Evolutionary conservation across 2,113 vertebrate species (phyloP).

Genomic region (Hoplias malabaricus): DNA sequence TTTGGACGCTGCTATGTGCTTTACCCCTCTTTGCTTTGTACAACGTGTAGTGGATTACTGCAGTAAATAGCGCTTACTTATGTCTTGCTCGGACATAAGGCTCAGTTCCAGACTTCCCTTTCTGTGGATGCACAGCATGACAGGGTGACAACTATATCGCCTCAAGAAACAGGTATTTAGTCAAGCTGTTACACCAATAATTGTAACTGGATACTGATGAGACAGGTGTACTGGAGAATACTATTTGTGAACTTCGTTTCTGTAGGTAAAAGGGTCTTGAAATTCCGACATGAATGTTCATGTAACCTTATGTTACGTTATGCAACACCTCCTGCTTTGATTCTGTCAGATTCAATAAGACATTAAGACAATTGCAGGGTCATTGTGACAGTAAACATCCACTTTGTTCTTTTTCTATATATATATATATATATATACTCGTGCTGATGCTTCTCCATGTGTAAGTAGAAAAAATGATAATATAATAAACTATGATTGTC

Average conservation of each 20-base stretch:
- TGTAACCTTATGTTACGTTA: slow-evolving; percentile 62
- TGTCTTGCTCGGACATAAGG: slow-evolving; percentile 53
- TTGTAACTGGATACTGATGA: neutral
- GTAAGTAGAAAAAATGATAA: slow-evolving; percentile 63
- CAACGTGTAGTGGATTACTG: slow-evolving; percentile 64
- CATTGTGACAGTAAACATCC: neutral
- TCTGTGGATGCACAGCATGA: slow-evolving; percentile 6
- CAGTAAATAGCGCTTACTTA: slow-evolving; percentile 53
- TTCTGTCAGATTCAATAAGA: neutral
- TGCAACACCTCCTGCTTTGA: neutral
- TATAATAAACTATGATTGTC: slow-evolving; percentile 73
- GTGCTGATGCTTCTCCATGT: slow-evolving; percentile 56
- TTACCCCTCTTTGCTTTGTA: slow-evolving; percentile 53
- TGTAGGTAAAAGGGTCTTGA: slow-evolving; percentile 39
- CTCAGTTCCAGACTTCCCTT: neutral
- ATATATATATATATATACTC: slow-evolving; percentile 66
- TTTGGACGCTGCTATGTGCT: slow-evolving; percentile 48
- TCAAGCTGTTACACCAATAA: neutral
- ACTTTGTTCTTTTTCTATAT: slow-evolving; percentile 40
- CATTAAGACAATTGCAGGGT: neutral
- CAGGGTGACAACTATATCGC: neutral
- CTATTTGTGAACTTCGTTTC: slow-evolving; percentile 13
- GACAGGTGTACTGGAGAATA: neutral
- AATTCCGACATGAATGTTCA: slow-evolving; percentile 62
- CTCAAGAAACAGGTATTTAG: neutral